These are phyloP conservation scores for Melinaea menophilus DNA, from an alignment of 2,888 invertebrate genomes.

Conservation along the genomic window DNA sequence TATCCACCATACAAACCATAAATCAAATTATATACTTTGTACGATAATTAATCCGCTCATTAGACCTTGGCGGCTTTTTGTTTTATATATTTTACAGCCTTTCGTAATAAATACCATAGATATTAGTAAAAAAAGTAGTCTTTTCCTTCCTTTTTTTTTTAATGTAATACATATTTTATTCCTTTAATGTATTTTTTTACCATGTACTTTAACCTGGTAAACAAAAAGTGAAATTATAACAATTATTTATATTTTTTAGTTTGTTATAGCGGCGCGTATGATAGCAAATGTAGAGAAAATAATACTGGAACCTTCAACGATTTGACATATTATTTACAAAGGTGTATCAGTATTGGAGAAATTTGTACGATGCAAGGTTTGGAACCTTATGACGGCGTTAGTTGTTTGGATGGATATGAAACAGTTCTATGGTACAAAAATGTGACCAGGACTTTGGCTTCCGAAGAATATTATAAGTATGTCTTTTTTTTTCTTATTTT, in stretches of 20 bases:
- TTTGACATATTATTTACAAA: conserved; percentile 73
- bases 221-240: background rate
- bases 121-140: no score
- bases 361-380: conserved; percentile 69
- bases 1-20: no score
- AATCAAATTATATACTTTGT: no score
- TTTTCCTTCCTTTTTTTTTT: no score
- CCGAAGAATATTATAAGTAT: conserved; percentile 84
- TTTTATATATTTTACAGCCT: no score
- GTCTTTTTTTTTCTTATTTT: conserved; percentile 32
- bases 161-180: no score
- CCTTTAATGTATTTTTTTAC: no score
- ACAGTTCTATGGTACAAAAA: conserved; percentile 70
- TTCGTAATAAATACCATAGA: no score
- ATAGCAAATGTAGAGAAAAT: conserved; percentile 66
- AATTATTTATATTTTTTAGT: conserved; percentile 51
- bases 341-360: conserved; percentile 67
- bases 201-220: no score
- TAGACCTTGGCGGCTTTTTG: no score
- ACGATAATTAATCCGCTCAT: no score
- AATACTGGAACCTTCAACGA: conserved; percentile 52
- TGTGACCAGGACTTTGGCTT: conserved; percentile 76
- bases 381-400: conserved; percentile 58
- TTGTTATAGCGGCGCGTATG: conserved; percentile 82
- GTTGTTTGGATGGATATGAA: conserved; percentile 59